Conservation (phyloP, 2,113 vertebrate genomes). For the Oriolus oriolus region DNA sequence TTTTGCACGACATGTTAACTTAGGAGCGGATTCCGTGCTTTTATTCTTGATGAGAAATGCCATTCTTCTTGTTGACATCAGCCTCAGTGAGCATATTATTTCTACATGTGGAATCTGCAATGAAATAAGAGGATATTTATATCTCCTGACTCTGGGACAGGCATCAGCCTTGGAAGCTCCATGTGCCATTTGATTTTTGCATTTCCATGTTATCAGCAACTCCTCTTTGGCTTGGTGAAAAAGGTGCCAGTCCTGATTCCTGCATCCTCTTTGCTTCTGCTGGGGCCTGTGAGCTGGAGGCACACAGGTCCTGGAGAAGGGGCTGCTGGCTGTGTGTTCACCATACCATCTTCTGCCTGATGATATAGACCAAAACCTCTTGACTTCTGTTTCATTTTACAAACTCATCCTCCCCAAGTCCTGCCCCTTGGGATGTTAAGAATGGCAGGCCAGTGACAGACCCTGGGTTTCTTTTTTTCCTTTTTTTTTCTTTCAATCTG, state of each 20-base stretch:
- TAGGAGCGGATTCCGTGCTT: not conserved
- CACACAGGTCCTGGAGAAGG: not conserved
- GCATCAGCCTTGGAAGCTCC: not conserved
- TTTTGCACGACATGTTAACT: not conserved
- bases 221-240: not conserved
- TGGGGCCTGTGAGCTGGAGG: not conserved
- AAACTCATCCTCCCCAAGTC: not conserved
- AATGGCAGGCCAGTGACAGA: not conserved
- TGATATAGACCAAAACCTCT: not conserved
- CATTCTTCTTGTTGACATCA: not conserved
- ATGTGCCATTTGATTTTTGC: not conserved
- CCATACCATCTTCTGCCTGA: not conserved
- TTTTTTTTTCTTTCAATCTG: not conserved
- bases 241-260: not conserved
- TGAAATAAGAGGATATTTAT: not conserved
- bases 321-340: fast-evolving
- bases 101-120: not conserved
- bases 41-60: not conserved
- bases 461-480: fast-evolving
- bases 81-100: not conserved
- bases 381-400: not conserved
- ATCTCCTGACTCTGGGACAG: not conserved
- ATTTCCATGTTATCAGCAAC: not conserved
- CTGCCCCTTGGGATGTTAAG: not conserved
- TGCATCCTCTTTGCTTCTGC: not conserved